Percentiles rank a stretch among this genome's conserved stretches.
Conservation (phyloP, 2,797 vertebrate species). For the Psittacula echo region DNA sequence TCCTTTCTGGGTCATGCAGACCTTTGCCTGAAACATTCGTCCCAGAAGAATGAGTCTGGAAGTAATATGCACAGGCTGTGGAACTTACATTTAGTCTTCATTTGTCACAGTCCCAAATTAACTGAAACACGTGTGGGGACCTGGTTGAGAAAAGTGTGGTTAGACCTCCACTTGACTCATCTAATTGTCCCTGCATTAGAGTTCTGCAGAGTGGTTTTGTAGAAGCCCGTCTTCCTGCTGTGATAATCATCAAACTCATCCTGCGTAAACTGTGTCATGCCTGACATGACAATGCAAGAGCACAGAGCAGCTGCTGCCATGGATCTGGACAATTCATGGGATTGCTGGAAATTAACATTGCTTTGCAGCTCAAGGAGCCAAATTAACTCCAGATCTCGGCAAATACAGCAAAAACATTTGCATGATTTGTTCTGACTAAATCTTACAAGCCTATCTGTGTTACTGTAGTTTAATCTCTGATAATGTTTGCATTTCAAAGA, state of each 20-base stretch:
- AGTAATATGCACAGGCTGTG: neutral
- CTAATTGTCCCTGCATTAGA: neutral
- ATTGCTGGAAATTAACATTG: neutral
- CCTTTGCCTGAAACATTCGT: neutral
- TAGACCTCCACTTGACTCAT: neutral
- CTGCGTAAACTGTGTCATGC: neutral
- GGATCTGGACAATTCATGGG: neutral
- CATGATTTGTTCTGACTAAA: conserved; percentile 9
- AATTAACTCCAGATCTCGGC: neutral
- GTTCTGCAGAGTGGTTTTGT: neutral
- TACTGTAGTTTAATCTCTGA: conserved; percentile 32
- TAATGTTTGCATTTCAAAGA: conserved; percentile 51
- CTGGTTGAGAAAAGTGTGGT: neutral
- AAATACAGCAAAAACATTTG: neutral
- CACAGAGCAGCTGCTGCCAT: neutral
- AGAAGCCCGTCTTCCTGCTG: neutral
- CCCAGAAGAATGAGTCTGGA: neutral
- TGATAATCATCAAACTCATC: neutral
- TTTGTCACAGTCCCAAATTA: neutral
- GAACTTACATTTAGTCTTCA: neutral
- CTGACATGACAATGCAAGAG: neutral
- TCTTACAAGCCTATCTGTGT: conserved; percentile 22
- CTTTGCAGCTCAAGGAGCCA: neutral
- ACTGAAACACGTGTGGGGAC: neutral
- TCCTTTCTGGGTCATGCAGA: neutral